Evolutionary conservation across 2,888 invertebrate species (phyloP).

Genomic region (Alcis repandata): DNA sequence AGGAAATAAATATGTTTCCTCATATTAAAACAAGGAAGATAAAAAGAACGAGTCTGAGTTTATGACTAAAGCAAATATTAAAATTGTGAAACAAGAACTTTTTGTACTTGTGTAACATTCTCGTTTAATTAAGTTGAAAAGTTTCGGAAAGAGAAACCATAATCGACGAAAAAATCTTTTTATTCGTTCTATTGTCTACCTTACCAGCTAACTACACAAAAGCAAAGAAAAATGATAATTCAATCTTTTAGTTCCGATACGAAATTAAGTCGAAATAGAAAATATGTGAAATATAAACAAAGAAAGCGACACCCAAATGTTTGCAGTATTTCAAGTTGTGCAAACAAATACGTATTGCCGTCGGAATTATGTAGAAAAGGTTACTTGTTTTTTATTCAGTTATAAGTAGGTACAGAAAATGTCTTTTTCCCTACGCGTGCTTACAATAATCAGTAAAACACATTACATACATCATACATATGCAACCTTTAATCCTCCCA

Average conservation of each 20-base stretch:
- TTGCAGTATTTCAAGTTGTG: constrained; percentile 13
- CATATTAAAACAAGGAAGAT: not conserved
- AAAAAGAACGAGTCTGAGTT: no score
- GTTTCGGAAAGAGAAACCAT: not conserved
- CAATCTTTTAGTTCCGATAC: not conserved
- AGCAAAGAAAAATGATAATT: not conserved
- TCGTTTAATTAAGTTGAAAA: not conserved
- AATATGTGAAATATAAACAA: not conserved
- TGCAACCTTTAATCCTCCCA: no score
- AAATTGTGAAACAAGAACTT: no score
- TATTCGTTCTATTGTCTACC: no score
- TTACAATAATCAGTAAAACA: no score
- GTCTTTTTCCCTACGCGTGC: not conserved
- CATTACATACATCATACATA: no score
- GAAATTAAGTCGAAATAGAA: constrained; percentile 2
- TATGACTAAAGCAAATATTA: no score
- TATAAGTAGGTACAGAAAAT: not conserved
- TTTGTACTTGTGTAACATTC: no score
- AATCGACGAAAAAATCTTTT: no score
- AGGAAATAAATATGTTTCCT: not conserved
- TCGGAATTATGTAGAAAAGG: not conserved
- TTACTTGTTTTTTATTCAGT: not conserved
- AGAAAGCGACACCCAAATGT: constrained; percentile 18
- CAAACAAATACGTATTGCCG: constrained; percentile 2
- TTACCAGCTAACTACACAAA: no score